These are phyloP conservation scores for Eublepharis macularius DNA, from an alignment of 2,113 vertebrate species.

Conservation along the genomic window DNA sequence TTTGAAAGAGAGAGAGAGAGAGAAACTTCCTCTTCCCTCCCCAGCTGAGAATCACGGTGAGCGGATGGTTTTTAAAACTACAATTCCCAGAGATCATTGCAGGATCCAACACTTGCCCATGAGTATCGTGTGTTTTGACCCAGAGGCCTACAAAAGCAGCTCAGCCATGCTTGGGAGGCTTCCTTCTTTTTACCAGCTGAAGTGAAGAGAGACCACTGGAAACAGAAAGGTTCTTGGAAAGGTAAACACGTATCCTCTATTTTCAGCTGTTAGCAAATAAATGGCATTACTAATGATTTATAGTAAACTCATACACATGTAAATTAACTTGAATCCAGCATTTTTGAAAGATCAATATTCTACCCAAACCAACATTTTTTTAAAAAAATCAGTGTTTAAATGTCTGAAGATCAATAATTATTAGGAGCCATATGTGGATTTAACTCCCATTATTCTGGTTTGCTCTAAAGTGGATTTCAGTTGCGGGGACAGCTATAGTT, in stretches of 20 bases:
- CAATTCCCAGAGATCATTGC: too few relatives aligned
- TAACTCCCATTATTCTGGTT: background rate
- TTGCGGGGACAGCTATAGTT: background rate
- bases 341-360: background rate
- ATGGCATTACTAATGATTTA: slow-evolving; percentile 6
- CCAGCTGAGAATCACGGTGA: too few relatives aligned
- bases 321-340: slow-evolving; percentile 13
- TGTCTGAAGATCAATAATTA: slow-evolving; percentile 13
- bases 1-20: too few relatives aligned
- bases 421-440: background rate
- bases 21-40: too few relatives aligned
- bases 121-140: too few relatives aligned
- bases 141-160: background rate
- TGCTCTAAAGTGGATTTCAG: background rate
- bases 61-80: too few relatives aligned
- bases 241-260: slow-evolving; percentile 22
- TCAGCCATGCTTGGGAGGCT: background rate
- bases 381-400: slow-evolving; percentile 20
- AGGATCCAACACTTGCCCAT: too few relatives aligned
- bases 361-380: background rate
- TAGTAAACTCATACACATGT: slow-evolving; percentile 11
- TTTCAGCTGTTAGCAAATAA: slow-evolving; percentile 29
- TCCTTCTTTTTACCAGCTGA: slow-evolving; percentile 12
- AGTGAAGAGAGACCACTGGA: slow-evolving; percentile 1
- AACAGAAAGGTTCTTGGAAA: background rate